A percentile compares a stretch with the other conserved stretches of the same genome.
Evolutionary conservation across 1,140 invertebrate species (phyloP).

Genomic region (Trissolcus basalis): DNA sequence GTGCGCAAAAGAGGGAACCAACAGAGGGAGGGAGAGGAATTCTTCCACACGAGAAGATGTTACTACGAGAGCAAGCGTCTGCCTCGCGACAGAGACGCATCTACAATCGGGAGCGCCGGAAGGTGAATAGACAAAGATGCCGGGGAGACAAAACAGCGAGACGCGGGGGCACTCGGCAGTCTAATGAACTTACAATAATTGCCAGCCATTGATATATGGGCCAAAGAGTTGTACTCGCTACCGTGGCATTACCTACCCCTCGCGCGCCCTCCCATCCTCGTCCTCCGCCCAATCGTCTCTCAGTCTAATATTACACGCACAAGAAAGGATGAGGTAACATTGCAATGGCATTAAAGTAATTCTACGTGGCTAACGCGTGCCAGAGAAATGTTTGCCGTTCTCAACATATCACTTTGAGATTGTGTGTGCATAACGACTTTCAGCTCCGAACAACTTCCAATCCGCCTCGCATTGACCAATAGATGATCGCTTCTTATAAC

Average conservation of each 20-base stretch:
- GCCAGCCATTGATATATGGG: conserved; percentile 75
- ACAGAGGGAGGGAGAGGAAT: conserved; percentile 37
- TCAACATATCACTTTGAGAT: conserved; percentile 21
- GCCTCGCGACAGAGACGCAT: conserved; percentile 43
- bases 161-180: conserved; percentile 51
- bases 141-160: conserved; percentile 38
- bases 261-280: conserved; percentile 28
- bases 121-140: conserved; percentile 51
- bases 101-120: conserved; percentile 23
- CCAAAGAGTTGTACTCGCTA: conserved; percentile 68
- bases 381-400: conserved; percentile 47
- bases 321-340: conserved; percentile 59
- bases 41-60: conserved; percentile 65
- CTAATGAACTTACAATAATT: conserved; percentile 77
- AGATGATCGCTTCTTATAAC: neutral
- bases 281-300: conserved; percentile 17
- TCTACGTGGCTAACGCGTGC: conserved; percentile 56
- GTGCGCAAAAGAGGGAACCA: conserved; percentile 48
- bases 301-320: conserved; percentile 58
- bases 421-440: conserved; percentile 10
- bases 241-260: conserved; percentile 60
- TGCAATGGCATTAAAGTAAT: conserved; percentile 62
- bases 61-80: conserved; percentile 56
- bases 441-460: conserved; percentile 1
- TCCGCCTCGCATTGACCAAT: no score